Evolutionary conservation across 2,888 invertebrate species (phyloP).

Genomic region (Meganola albula): DNA sequence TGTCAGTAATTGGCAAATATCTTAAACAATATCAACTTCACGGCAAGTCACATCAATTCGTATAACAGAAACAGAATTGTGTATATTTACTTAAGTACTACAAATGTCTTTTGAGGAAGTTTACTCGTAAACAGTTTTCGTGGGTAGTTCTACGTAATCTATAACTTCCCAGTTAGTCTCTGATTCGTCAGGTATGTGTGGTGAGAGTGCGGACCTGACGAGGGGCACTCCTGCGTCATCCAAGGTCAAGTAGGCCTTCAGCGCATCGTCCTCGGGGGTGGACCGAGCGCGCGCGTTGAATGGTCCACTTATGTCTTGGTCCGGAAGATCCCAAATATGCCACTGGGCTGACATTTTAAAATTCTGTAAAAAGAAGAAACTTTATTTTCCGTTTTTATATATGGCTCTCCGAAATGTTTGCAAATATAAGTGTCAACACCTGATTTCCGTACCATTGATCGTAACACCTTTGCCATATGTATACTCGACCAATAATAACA

Average conservation of each 20-base stretch:
- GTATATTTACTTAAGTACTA: too few relatives aligned
- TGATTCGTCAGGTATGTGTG: constrained; percentile 64
- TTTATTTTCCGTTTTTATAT: not conserved
- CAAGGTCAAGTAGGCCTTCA: constrained; percentile 79
- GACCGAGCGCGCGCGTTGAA: constrained; percentile 79
- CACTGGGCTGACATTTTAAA: constrained; percentile 79
- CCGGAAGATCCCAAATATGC: constrained; percentile 67
- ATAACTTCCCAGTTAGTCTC: constrained; percentile 81
- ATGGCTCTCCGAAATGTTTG: not conserved
- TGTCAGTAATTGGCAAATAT: too few relatives aligned
- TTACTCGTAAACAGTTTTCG: not conserved
- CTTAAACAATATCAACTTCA: too few relatives aligned
- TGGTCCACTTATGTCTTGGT: constrained; percentile 77
- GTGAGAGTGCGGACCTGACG: constrained; percentile 74
- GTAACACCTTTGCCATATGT: too few relatives aligned
- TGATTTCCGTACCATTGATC: too few relatives aligned
- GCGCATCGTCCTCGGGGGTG: constrained; percentile 67
- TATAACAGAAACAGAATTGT: too few relatives aligned
- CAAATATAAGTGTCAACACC: not conserved
- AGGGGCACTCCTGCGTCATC: constrained; percentile 79
- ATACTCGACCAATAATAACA: too few relatives aligned
- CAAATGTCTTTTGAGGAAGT: too few relatives aligned
- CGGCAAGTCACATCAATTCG: too few relatives aligned
- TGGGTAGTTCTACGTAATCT: constrained; percentile 80
- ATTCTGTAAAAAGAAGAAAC: constrained; percentile 49